Evolutionary conservation across 2,888 invertebrate species (phyloP).

Genomic region (Alentia gelatinosa): DNA sequence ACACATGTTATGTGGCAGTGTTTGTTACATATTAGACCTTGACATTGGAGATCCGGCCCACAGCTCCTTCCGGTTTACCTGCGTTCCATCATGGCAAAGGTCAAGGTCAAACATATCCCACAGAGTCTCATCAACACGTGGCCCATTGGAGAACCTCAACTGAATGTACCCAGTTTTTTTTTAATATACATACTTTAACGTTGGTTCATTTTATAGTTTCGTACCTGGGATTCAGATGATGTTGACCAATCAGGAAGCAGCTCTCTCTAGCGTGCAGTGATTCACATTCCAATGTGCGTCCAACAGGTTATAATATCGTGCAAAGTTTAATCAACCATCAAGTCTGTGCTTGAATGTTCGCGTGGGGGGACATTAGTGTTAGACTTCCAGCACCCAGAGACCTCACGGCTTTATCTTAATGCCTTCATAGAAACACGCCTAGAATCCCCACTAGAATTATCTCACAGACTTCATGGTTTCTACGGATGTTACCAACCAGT

Average conservation of each 20-base stretch:
- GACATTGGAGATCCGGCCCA: neutral
- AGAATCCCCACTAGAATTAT: neutral
- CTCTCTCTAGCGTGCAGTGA: neutral
- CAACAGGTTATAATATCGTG: conserved; percentile 6
- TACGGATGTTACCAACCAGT: conserved; percentile 36
- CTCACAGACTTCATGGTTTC: neutral
- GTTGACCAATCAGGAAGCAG: neutral
- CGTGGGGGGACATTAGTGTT: neutral
- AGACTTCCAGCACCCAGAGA: neutral
- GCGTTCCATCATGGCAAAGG: neutral
- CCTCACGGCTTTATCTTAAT: conserved; percentile 27
- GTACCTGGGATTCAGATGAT: neutral
- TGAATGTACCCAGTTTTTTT: neutral
- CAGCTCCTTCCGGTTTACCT: conserved; percentile 34
- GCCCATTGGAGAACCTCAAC: neutral
- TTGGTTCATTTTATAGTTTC: neutral
- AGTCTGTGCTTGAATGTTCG: neutral
- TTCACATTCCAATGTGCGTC: conserved; percentile 6
- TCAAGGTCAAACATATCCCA: neutral
- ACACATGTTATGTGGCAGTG: neutral
- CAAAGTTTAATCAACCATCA: neutral
- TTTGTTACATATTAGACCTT: neutral
- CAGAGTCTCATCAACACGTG: neutral
- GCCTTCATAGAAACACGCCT: conserved; percentile 15
- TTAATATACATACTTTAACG: neutral